phyloP scores from a whole-genome alignment of 2,888 invertebrate genomes.

The Elegia similella region DNA sequence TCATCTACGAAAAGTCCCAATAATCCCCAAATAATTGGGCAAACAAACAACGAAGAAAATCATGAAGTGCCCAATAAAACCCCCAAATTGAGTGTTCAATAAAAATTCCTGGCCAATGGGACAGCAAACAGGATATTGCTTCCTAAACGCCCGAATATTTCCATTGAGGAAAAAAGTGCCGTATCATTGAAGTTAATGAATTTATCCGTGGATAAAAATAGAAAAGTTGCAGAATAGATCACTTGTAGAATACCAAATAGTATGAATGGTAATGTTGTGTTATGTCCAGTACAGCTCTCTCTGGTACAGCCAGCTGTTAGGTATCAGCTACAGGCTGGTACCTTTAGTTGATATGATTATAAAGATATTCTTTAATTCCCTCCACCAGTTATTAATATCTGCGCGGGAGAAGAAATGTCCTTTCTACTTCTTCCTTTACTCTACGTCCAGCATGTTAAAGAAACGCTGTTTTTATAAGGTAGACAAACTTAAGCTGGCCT shows the following conservation, averaged over 20 bases:
- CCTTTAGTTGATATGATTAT: too few species aligned
- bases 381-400: too few species aligned
- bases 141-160: constrained; percentile 14
- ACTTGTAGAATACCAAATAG: neutral
- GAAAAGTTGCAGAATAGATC: neutral
- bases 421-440: too few species aligned
- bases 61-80: constrained; percentile 5
- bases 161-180: constrained; percentile 16
- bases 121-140: constrained; percentile 15
- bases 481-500: too few species aligned
- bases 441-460: too few species aligned
- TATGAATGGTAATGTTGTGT: neutral
- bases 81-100: constrained; percentile 13
- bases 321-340: too few species aligned
- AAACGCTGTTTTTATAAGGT: too few species aligned
- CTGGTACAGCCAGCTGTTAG: too few species aligned
- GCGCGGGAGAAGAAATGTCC: too few species aligned
- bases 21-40: constrained; percentile 5
- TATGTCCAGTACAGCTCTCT: too few species aligned
- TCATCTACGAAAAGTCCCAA: neutral
- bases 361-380: too few species aligned
- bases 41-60: neutral
- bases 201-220: constrained; percentile 10
- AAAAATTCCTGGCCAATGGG: constrained; percentile 6
- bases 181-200: constrained; percentile 17